Evolutionary conservation across 2,888 invertebrate genomes (phyloP).

Genomic region (Patella depressa): DNA sequence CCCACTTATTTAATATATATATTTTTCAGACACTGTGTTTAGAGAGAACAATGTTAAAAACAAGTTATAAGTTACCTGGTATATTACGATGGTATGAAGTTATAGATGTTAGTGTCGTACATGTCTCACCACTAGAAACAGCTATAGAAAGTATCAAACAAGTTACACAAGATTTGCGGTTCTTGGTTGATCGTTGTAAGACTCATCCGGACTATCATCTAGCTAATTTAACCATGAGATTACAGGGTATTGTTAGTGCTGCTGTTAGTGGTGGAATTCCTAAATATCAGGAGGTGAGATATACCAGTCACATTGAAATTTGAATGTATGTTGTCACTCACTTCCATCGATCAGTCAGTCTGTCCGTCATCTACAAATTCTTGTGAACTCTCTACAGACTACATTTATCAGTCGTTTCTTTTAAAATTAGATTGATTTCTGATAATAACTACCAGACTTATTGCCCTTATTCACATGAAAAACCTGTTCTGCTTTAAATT

Average conservation of each 20-base stretch:
- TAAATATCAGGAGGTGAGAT: constrained; percentile 67
- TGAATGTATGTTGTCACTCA: background rate
- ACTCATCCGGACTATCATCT: constrained; percentile 68
- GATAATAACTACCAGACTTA: too few species aligned
- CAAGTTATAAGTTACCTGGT: constrained; percentile 63
- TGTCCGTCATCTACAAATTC: background rate
- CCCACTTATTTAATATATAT: background rate
- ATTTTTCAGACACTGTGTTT: constrained; percentile 65
- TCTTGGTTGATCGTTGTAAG: constrained; percentile 84
- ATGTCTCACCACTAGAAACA: constrained; percentile 76
- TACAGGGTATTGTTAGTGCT: constrained; percentile 66
- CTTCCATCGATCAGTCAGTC: background rate
- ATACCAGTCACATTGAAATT: background rate
- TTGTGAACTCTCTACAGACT: too few species aligned
- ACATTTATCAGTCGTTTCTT: too few species aligned
- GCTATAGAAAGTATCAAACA: constrained; percentile 61
- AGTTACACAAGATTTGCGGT: constrained; percentile 73
- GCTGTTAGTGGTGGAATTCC: constrained; percentile 68
- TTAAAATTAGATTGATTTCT: background rate
- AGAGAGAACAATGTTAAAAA: constrained; percentile 62
- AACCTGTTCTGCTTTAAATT: too few species aligned
- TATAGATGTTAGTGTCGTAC: constrained; percentile 80
- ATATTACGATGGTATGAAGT: constrained; percentile 75
- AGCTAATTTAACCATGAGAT: constrained; percentile 64
- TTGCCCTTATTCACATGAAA: too few species aligned